Evolutionary conservation across 2,113 vertebrate species (phyloP).

Genomic region (Charina bottae): DNA sequence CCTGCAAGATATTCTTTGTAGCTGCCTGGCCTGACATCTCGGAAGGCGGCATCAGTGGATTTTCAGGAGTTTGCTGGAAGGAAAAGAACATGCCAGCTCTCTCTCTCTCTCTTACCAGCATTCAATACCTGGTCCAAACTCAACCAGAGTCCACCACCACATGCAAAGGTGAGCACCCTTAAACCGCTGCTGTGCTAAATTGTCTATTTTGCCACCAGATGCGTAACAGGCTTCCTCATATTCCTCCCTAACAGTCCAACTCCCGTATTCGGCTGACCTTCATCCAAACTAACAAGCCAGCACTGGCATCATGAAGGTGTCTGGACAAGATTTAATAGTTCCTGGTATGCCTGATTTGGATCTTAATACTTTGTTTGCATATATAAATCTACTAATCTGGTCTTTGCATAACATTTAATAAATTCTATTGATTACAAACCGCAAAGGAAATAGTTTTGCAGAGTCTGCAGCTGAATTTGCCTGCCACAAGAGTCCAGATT

Average conservation of each 20-base stretch:
- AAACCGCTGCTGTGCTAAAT: background rate
- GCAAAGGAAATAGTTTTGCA: background rate
- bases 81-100: constrained; percentile 28
- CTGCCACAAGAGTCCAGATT: background rate
- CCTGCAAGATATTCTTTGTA: constrained; percentile 95
- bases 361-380: background rate
- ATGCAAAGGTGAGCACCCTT: background rate
- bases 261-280: background rate
- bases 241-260: background rate
- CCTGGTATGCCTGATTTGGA: background rate
- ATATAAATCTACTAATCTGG: background rate
- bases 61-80: constrained; percentile 82
- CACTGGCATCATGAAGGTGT: background rate
- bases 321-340: background rate
- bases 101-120: no score
- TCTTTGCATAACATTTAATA: background rate
- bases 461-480: background rate
- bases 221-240: background rate
- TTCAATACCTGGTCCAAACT: no score
- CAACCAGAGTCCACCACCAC: background rate
- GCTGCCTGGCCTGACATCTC: constrained; percentile 80
- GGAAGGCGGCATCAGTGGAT: constrained; percentile 79
- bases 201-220: background rate
- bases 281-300: background rate
- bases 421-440: background rate